Evolutionary conservation across 2,113 vertebrate species (phyloP), one percentile per base, ranked within the genome.

Genomic region (Lichenostomus cassidix): DNA sequence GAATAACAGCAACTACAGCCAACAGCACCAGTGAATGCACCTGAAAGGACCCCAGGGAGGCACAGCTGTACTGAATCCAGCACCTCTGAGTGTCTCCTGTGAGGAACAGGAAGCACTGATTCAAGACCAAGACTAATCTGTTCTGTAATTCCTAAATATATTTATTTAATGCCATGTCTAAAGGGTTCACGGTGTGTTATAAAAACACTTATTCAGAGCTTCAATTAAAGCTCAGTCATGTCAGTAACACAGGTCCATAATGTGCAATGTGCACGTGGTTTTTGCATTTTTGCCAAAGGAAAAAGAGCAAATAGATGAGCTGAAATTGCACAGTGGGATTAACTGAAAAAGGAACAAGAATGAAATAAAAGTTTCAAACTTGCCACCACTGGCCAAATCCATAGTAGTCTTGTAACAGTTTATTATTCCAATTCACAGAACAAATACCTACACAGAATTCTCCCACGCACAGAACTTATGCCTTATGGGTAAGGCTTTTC

Each of bases 391-490:
- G 7, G 69, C n/a, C 37, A 64, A 84, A 95, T 46, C 65, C 49
- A 58, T 29, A 71, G 24, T 4, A 52, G 15, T 28, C 41, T 75
- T 92, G 20, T 9, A 62, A 59, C 3, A n/a, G 73, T 82, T 95
- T 92, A 84, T 94, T 95, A 94, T 71, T 68, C 5, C 69, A 92
- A 82, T 79, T 79, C 56, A 84, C 41, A 84, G 74, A 78, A 81
- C 20, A 94, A 92, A 62, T 70, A 94, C 11, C 89, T 84, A 81
- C 35, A 71, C 46, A 68, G 77, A 87, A 46, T 89, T 84, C 80
- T 89, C 80, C 73, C 76, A 5, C 37, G 12, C 62, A 28, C 42
- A 70, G 50, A 79, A 80, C 37, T 94, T 64, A n/a, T 78, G 94
- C 80, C 91, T 93, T 71, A 46, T 71, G 83, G 69, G 83, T 64